Evolutionary conservation across 1,140 invertebrate genomes (phyloP), one percentile per base, ranked within the genome.

Genomic region (Aphelinus atriplicis): DNA sequence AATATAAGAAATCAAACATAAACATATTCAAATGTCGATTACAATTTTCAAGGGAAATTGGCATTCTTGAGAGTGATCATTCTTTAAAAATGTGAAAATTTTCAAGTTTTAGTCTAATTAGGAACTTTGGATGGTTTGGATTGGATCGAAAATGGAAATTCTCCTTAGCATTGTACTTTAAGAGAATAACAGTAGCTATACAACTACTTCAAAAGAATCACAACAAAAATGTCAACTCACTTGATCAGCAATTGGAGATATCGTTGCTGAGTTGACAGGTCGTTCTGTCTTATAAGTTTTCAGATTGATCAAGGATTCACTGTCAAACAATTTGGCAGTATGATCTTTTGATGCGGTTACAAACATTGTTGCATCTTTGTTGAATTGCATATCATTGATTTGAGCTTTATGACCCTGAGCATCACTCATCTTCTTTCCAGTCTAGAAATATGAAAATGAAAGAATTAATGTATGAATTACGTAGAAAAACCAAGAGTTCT

Each of bases 251-350:
- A 96, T 95, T 0, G 98, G 97, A 75, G 97, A 98, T 75, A 99
- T 94, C 5, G 97, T 94, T 7, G 97, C 98, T 43, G 97, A 98
- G 85, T 99, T 99, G 0, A 99, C 95, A 5, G 97, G 97, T 78
- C 97, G 89, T 82, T 99, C 97, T 10, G 97, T 98, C 87, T 97
- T 97, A 86, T 97, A 99, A 5, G 95, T 95, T 86, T 99, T 99
- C 50, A 99, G 84, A 43, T 93, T 90, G 84, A 96, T 91, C 43
- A 99, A 87, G 7, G 93, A 93, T 56, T 93, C 92, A 6, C 93
- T 92, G 85, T 98, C 97, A 88, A 98, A 99, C 1, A 99, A 88
- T 86, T 97, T 98, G 0, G 97, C 95, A 10, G 97, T 96, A 76
- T 93, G 92, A 88, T 99, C 97, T 87, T 97, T 96, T 1, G 96